phyloP scores from a whole-genome alignment of 2,797 vertebrate genomes.

The Meriones psammophilus region DNA sequence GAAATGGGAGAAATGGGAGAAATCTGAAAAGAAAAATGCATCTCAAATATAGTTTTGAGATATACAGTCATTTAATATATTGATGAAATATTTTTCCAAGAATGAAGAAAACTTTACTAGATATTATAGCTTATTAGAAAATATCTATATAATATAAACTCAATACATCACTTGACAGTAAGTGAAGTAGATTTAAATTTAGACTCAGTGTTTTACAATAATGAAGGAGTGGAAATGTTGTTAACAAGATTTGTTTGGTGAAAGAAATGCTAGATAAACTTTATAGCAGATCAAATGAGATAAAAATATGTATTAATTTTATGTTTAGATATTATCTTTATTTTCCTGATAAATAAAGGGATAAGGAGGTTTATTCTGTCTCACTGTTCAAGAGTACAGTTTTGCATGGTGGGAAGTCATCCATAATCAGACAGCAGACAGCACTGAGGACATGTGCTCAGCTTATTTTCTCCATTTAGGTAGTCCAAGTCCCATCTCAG shows the following conservation, averaged over 20 bases:
- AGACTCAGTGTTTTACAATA: not conserved
- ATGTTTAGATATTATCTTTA: not conserved
- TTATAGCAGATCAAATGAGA: not conserved
- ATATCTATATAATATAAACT: not conserved
- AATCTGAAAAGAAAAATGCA: not conserved
- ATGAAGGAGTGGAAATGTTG: not conserved
- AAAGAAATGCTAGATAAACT: not conserved
- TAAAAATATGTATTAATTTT: conserved; percentile 45
- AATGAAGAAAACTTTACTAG: not conserved
- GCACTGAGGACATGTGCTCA: not conserved
- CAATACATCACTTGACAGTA: not conserved
- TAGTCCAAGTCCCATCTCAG: no score
- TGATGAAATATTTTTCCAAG: not conserved
- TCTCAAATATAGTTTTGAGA: not conserved
- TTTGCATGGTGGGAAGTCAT: not conserved
- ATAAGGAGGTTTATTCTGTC: not conserved
- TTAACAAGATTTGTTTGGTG: not conserved
- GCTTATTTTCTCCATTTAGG: not conserved
- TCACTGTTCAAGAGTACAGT: not conserved
- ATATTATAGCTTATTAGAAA: not conserved
- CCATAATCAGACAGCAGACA: no score
- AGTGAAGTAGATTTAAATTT: not conserved
- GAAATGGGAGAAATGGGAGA: not conserved
- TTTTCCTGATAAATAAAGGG: not conserved
- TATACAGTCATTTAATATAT: not conserved